phyloP scores from a whole-genome alignment of 2,888 invertebrate species.

The Drosophila suboccidentalis region DNA sequence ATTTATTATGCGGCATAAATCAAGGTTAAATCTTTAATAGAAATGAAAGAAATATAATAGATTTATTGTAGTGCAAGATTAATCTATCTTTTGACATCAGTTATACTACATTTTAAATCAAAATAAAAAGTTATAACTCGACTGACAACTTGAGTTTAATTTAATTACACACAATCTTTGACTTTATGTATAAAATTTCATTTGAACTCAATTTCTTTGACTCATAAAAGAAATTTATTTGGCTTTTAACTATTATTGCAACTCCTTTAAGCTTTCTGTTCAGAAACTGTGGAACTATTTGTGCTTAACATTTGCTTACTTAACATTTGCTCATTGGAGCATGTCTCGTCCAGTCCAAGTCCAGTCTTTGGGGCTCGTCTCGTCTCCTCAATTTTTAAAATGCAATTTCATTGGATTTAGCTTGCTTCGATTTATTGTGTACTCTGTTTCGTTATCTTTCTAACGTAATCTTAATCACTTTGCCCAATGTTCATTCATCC shows the following conservation, averaged over 20 bases:
- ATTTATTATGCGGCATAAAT: constrained; percentile 25
- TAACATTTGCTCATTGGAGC: constrained; percentile 25
- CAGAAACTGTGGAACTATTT: constrained; percentile 11
- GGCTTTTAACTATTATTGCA: constrained; percentile 8
- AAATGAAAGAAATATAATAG: not conserved
- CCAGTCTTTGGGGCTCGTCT: constrained; percentile 6
- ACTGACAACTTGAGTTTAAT: not conserved
- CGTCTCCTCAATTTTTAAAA: constrained; percentile 42
- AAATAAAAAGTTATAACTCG: not conserved
- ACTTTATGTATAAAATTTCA: not conserved
- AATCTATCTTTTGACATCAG: not conserved
- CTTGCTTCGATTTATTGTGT: constrained; percentile 65
- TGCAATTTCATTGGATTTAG: constrained; percentile 66
- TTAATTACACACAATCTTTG: not conserved
- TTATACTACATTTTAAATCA: not conserved
- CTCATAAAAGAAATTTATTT: not conserved
- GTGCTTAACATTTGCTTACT: constrained; percentile 45
- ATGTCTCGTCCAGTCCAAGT: constrained; percentile 15
- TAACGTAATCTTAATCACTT: constrained; percentile 84
- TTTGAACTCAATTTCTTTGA: not conserved
- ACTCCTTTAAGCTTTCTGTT: constrained; percentile 15
- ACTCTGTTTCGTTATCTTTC: constrained; percentile 70
- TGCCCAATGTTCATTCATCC: constrained; percentile 84
- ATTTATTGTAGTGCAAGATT: not conserved
- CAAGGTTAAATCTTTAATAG: constrained; percentile 18